These are phyloP conservation scores for Brachionus manjavacas DNA, from an alignment of 1,140 invertebrate species.

Conservation along the genomic window DNA sequence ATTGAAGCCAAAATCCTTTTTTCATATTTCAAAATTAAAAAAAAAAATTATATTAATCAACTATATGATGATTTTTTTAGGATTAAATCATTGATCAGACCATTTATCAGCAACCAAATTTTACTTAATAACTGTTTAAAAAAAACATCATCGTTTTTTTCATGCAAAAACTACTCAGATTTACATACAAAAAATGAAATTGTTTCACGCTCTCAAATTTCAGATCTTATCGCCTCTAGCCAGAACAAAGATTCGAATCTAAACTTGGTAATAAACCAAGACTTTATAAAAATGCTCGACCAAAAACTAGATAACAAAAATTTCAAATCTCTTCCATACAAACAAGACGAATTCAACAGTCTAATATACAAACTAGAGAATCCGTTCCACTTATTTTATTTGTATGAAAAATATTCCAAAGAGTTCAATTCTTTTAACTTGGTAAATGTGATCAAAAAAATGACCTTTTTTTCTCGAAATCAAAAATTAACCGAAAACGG, in stretches of 20 bases:
- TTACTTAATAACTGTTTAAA: neutral
- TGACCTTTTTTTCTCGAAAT: neutral
- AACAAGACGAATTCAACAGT: neutral
- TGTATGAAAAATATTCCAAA: slow-evolving; percentile 32
- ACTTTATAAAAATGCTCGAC: neutral
- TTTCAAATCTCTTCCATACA: slow-evolving; percentile 6
- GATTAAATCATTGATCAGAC: neutral
- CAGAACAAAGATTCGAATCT: neutral
- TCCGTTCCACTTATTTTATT: neutral
- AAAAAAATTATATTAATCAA: too few species aligned
- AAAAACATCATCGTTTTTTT: neutral
- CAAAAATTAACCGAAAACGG: neutral
- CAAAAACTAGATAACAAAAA: neutral
- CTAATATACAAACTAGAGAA: slow-evolving; percentile 1
- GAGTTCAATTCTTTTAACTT: neutral
- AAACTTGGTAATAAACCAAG: neutral
- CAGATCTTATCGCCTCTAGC: neutral
- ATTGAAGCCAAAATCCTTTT: too few species aligned
- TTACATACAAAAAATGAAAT: neutral
- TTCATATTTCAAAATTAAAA: too few species aligned
- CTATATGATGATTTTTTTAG: neutral
- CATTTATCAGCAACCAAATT: neutral
- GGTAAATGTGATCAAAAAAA: slow-evolving; percentile 17
- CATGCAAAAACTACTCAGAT: neutral
- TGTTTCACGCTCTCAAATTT: neutral